Percentiles rank a stretch among this genome's conserved stretches.
phyloP scores from a whole-genome alignment of 64 coral and sea anemone species.

The Montipora foliosa region DNA sequence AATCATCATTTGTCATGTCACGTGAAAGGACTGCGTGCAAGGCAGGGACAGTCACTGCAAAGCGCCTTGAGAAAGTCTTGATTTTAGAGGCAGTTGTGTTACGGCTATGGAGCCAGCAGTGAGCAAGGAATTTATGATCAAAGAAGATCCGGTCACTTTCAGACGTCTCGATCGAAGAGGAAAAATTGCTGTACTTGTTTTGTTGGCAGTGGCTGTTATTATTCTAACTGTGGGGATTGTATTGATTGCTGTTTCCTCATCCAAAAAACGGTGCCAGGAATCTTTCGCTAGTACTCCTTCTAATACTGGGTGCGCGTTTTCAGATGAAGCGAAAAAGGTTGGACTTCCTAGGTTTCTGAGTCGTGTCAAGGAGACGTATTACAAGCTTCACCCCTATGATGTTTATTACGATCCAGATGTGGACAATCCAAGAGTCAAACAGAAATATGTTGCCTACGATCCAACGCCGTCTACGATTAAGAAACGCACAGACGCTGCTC shows the following conservation, averaged over 20 bases:
- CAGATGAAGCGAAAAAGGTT: constrained; percentile 69
- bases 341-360: constrained; percentile 74
- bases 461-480: constrained; percentile 60
- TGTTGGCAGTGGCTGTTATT: constrained; percentile 35
- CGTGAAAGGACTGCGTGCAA: too few species aligned
- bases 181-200: constrained; percentile 29
- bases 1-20: too few species aligned
- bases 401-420: constrained; percentile 67
- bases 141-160: neutral
- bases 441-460: constrained; percentile 69
- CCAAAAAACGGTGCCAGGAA: neutral
- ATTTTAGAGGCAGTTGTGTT: too few species aligned
- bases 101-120: neutral
- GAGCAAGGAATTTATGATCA: neutral
- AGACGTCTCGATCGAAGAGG: neutral
- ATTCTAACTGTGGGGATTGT: constrained; percentile 69
- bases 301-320: constrained; percentile 37
- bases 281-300: neutral
- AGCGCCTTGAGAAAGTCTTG: too few species aligned
- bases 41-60: too few species aligned
- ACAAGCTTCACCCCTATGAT: constrained; percentile 69
- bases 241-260: constrained; percentile 51
- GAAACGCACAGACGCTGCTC: constrained; percentile 72
- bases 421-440: neutral
- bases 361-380: constrained; percentile 64